Conservation (phyloP, 2,797 vertebrate genomes). For the Megaceryle alcyon region DNA sequence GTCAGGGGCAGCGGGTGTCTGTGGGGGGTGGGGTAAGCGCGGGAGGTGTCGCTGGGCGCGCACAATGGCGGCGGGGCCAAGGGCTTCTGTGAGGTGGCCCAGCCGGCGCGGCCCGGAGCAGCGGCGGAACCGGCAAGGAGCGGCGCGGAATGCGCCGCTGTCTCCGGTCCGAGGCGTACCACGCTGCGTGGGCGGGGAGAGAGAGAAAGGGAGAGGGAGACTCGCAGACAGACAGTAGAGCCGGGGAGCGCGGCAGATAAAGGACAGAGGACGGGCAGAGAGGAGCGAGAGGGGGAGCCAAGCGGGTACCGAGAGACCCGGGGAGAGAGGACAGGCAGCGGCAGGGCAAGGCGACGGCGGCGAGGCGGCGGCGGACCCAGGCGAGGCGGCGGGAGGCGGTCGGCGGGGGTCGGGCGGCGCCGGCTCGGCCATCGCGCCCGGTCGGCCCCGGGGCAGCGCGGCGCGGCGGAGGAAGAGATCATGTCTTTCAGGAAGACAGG, state of each 20-base stretch:
- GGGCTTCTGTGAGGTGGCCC: not conserved
- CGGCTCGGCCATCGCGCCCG: not conserved
- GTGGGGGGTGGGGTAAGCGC: not conserved
- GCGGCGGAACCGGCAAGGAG: not conserved
- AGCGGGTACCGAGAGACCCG: not conserved
- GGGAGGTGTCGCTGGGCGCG: no score
- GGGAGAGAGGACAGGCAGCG: not conserved
- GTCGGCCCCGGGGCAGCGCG: not conserved
- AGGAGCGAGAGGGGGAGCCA: not conserved
- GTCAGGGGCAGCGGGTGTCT: not conserved
- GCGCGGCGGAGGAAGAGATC: slow-evolving; percentile 26
- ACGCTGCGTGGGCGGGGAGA: slow-evolving; percentile 66
- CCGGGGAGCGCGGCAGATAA: not conserved
- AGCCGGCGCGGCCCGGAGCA: not conserved
- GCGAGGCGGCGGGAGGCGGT: not conserved
- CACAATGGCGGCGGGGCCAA: not conserved
- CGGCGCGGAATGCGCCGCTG: not conserved
- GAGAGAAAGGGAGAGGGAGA: slow-evolving; percentile 34
- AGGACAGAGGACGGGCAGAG: not conserved
- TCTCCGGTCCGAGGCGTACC: slow-evolving; percentile 6
- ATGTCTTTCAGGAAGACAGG: slow-evolving; percentile 39
- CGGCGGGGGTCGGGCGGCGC: not conserved
- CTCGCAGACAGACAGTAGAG: not conserved
- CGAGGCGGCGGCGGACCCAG: not conserved
- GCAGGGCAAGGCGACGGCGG: not conserved